Percentiles rank a stretch among this genome's conserved stretches.
These are phyloP conservation scores for Tetraodon nigroviridis DNA, from an alignment of 2,113 vertebrate genomes.

Conservation along the genomic window DNA sequence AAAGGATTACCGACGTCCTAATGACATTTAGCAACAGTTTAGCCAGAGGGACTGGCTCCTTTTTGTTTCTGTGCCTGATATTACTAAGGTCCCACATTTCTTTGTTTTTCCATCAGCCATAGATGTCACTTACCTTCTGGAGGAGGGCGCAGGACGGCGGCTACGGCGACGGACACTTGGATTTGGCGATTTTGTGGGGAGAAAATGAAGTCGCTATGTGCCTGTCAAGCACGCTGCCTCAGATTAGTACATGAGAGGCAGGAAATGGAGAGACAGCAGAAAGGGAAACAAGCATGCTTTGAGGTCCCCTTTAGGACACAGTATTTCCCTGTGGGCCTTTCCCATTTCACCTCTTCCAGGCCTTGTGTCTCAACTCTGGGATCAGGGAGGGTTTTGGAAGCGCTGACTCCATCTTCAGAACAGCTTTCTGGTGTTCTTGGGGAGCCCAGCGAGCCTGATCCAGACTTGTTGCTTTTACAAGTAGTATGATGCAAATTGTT, in stretches of 20 bases:
- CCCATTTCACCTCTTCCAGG: slow-evolving; percentile 56
- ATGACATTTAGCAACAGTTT: too few relatives aligned
- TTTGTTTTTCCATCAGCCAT: slow-evolving; percentile 79
- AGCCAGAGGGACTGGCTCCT: too few relatives aligned
- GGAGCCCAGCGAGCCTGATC: slow-evolving; percentile 44
- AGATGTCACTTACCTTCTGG: slow-evolving; percentile 95
- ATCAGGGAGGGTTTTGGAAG: slow-evolving; percentile 47
- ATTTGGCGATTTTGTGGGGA: slow-evolving; percentile 84
- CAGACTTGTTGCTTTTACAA: slow-evolving; percentile 58
- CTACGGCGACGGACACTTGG: slow-evolving; percentile 86
- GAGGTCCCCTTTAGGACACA: slow-evolving; percentile 43
- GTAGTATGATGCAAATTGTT: slow-evolving; percentile 64
- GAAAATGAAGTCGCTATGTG: slow-evolving; percentile 77
- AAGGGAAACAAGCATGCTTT: slow-evolving; percentile 41
- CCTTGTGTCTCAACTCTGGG: slow-evolving; percentile 54
- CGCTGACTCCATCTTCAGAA: slow-evolving; percentile 43
- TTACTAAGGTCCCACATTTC: slow-evolving; percentile 1
- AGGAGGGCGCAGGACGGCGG: slow-evolving; percentile 90
- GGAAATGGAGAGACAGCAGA: slow-evolving; percentile 42
- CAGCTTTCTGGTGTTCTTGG: slow-evolving; percentile 38
- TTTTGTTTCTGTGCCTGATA: background rate
- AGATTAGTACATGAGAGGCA: slow-evolving; percentile 41
- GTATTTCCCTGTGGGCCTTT: slow-evolving; percentile 46
- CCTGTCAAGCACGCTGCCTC: slow-evolving; percentile 51
- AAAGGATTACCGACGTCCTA: too few relatives aligned